Base-by-base conservation (phyloP, 2,113 vertebrate species). In the Leiothrix lutea region DNA sequence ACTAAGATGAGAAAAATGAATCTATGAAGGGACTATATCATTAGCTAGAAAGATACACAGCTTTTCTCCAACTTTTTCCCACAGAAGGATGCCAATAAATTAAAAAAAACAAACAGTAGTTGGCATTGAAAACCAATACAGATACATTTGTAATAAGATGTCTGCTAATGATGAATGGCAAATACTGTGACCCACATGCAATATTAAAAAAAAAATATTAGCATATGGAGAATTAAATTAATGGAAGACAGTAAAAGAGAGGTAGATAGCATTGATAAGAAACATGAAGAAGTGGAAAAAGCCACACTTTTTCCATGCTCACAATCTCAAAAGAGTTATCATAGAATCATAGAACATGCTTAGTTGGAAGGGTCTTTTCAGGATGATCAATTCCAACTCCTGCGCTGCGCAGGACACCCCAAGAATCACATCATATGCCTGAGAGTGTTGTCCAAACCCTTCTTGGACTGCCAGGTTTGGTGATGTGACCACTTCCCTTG, bases 251-350 rank as follows among this genome's bases (percentile, higher is more conserved):
- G 11, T 8, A 74, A 86, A 73, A 45, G 3, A 80, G 54, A 86
- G 6, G 4, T n/a, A 73, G 24, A 20, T 24, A 62, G 4, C 3
- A 42, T 24, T 83, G 14, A 64, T 51, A 6, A 80, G 23, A 84
- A 81, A 74, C 14, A 61, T 0, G 23, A 62, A 87, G 25, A 67
- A 88, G 14, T 13, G 45, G 38, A 80, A 73, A 86, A 78, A 74
- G 3, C 0, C 16, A 72, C 28, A 31, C 2, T 26, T 2, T 23
- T 80, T 71, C 25, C 26, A 26, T 2, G 0, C 4, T 44, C 8
- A 54, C 23, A 71, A 50, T 42, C 29, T 50, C 19, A 38, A 28
- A 72, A 67, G 11, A 29, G 60, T 70, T 60, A 40, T 53, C 12
- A 38, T 9, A 58, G 31, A 67, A 33, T 33, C 14, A 51, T 6